Percentiles rank a stretch among this genome's conserved stretches.
Evolutionary conservation across 2,888 invertebrate genomes (phyloP).

Genomic region (Atethmia centrago): DNA sequence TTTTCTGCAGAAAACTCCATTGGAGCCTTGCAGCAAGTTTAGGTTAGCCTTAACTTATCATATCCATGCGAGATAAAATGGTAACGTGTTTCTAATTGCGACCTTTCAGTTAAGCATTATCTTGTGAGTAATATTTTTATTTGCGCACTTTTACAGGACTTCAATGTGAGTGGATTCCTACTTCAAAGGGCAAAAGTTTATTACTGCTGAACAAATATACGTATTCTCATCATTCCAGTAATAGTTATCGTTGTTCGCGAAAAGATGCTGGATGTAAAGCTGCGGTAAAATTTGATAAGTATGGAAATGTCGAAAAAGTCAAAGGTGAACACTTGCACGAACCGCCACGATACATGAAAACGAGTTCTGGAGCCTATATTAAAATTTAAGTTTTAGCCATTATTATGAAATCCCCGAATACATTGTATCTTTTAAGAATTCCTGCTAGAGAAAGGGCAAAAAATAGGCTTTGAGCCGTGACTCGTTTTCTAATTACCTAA

Average conservation of each 20-base stretch:
- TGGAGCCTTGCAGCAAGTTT: too few species aligned
- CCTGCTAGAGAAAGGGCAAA: neutral
- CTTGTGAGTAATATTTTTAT: neutral
- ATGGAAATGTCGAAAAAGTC: neutral
- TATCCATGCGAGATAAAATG: neutral
- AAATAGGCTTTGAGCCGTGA: neutral
- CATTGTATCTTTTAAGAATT: neutral
- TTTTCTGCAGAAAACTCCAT: neutral
- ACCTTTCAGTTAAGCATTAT: neutral
- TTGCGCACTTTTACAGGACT: neutral
- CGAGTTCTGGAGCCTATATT: neutral
- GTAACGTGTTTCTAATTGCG: neutral
- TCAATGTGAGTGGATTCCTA: conserved; percentile 10
- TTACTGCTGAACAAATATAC: conserved; percentile 17
- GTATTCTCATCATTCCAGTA: neutral
- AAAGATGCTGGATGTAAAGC: conserved; percentile 30
- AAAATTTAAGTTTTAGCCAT: conserved; percentile 2
- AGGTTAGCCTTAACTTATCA: too few species aligned
- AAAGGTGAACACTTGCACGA: conserved; percentile 11
- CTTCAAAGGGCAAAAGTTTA: neutral
- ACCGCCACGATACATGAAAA: conserved; percentile 25
- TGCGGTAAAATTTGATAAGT: conserved; percentile 6
- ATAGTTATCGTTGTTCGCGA: conserved; percentile 8
- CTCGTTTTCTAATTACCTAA: too few species aligned
- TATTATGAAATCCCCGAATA: neutral